phyloP scores from a whole-genome alignment of 2,113 vertebrate genomes.

The Campylomormyrus numenius region DNA sequence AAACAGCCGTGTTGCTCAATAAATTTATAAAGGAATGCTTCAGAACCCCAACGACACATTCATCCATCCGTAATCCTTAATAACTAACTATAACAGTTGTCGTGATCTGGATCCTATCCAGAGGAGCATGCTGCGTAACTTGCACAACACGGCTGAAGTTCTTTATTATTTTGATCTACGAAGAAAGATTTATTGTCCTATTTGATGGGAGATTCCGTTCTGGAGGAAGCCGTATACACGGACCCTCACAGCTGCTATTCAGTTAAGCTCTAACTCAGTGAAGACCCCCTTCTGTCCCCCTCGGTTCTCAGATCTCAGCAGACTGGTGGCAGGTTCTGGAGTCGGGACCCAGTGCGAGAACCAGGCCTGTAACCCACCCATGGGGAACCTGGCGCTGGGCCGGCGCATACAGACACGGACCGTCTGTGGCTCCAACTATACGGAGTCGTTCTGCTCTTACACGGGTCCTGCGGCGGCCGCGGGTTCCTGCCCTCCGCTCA shows the following conservation, averaged over 20 bases:
- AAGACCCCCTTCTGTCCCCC: neutral
- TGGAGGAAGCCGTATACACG: neutral
- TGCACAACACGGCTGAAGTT: neutral
- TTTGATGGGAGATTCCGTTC: neutral
- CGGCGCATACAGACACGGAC: slow-evolving; percentile 74
- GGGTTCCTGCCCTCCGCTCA: slow-evolving; percentile 54
- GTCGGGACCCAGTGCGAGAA: slow-evolving; percentile 70
- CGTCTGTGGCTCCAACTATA: slow-evolving; percentile 65
- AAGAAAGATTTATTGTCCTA: neutral
- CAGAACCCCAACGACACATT: neutral
- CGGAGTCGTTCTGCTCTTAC: slow-evolving; percentile 73
- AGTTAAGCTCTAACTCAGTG: neutral
- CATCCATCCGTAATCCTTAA: neutral
- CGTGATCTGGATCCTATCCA: neutral
- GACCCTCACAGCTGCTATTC: neutral
- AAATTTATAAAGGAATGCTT: neutral
- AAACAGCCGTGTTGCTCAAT: neutral
- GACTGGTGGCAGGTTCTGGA: slow-evolving; percentile 29
- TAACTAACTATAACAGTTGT: neutral
- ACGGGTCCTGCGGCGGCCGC: slow-evolving; percentile 45
- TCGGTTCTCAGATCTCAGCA: neutral
- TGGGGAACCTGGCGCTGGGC: slow-evolving; percentile 85
- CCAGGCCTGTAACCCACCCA: slow-evolving; percentile 83
- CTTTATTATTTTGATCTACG: neutral
- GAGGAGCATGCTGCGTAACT: neutral